A percentile compares a stretch with the other conserved stretches of the same genome.
Conservation (phyloP, 2,797 vertebrate genomes). For the Anguilla anguilla region DNA sequence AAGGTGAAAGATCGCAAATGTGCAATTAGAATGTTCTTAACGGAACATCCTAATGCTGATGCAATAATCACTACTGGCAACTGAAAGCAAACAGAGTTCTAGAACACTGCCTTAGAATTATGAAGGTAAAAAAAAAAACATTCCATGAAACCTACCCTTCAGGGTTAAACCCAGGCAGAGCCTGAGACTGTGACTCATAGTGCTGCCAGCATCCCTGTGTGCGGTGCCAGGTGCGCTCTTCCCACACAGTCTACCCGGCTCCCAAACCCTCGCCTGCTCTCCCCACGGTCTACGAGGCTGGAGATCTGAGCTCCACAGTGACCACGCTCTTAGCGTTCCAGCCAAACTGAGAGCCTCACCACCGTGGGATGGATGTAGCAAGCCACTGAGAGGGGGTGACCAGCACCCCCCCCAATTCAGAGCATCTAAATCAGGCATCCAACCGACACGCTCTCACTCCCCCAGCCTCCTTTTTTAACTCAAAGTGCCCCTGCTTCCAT, state of each 20-base stretch:
- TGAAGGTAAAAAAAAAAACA: no score
- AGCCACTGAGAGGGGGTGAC: conserved; percentile 28
- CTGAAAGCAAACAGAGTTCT: no score
- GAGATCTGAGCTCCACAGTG: conserved; percentile 46
- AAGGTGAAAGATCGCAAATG: no score
- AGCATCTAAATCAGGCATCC: not conserved
- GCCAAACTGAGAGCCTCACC: conserved; percentile 54
- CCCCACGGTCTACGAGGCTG: conserved; percentile 32
- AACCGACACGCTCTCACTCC: not conserved
- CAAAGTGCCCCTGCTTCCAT: not conserved
- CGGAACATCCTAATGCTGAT: no score
- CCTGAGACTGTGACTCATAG: not conserved
- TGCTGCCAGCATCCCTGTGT: not conserved
- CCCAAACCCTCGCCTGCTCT: conserved; percentile 52
- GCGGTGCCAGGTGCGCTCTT: not conserved
- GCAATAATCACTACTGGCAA: no score
- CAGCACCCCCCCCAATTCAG: conserved; percentile 26
- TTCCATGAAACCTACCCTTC: no score
- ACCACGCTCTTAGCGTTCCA: conserved; percentile 41
- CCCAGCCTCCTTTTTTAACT: not conserved
- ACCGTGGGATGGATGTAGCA: conserved; percentile 27
- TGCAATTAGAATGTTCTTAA: no score
- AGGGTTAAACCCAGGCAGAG: not conserved
- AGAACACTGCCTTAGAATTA: no score
- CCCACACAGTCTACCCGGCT: conserved; percentile 28